These are phyloP conservation scores for Megalops cyprinoides DNA, from an alignment of 2,797 vertebrate genomes.

Conservation along the genomic window DNA sequence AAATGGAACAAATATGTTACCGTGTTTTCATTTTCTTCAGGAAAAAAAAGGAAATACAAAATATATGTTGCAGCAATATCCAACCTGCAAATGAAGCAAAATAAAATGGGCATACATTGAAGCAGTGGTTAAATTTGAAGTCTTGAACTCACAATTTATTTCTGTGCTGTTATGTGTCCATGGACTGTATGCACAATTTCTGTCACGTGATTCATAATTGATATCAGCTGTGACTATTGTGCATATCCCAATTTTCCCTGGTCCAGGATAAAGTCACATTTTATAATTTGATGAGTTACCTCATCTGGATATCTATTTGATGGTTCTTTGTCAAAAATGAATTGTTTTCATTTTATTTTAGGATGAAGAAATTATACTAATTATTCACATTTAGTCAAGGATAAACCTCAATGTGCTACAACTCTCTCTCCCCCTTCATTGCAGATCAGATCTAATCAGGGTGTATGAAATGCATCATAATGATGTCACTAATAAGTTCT, in stretches of 20 bases:
- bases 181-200: too few species aligned
- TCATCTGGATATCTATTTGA: background rate
- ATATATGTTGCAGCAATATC: conserved; percentile 63
- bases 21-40: conserved; percentile 68
- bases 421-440: background rate
- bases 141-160: background rate
- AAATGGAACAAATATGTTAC: conserved; percentile 80
- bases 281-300: too few species aligned
- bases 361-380: background rate
- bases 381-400: background rate
- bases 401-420: background rate
- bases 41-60: background rate
- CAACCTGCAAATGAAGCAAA: conserved; percentile 61
- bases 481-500: background rate
- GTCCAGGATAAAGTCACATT: background rate
- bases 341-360: background rate
- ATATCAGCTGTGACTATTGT: too few species aligned
- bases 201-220: too few species aligned
- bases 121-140: background rate
- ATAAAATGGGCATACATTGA: conserved; percentile 32
- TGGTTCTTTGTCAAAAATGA: background rate
- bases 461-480: background rate
- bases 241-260: background rate
- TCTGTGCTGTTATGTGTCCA: background rate
- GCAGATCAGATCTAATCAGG: background rate